phyloP scores from a whole-genome alignment of 2,113 vertebrate species.

The Epinephelus moara region DNA sequence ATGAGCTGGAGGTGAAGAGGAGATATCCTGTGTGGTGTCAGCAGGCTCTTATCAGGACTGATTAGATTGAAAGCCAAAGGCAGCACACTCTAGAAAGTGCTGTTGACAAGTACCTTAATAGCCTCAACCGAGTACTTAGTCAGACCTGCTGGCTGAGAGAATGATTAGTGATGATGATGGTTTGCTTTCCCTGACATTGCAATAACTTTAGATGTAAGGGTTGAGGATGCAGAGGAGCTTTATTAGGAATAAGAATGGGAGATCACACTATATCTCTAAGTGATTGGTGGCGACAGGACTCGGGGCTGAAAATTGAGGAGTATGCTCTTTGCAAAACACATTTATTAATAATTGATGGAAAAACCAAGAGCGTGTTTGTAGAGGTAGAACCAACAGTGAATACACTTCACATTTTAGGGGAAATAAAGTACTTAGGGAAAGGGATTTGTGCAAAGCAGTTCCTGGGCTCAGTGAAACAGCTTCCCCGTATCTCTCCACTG shows the following conservation, averaged over 20 bases:
- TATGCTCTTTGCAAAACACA: constrained; percentile 49
- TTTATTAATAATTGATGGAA: constrained; percentile 66
- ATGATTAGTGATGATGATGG: constrained; percentile 67
- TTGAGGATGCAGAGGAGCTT: constrained; percentile 34
- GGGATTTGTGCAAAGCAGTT: constrained; percentile 16
- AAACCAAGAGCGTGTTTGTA: constrained; percentile 46
- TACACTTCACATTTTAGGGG: constrained; percentile 16
- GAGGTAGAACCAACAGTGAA: constrained; percentile 37
- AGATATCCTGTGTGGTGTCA: constrained; percentile 43
- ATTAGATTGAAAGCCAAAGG: constrained; percentile 74
- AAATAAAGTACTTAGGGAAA: constrained; percentile 38
- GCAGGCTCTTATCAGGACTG: constrained; percentile 60
- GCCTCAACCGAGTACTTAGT: constrained; percentile 65
- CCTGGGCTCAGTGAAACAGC: constrained; percentile 11
- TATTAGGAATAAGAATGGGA: constrained; percentile 54
- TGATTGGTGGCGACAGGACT: constrained; percentile 47
- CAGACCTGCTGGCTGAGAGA: constrained; percentile 59
- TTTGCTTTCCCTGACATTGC: constrained; percentile 50
- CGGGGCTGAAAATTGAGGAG: constrained; percentile 45
- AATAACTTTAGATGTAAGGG: constrained; percentile 52
- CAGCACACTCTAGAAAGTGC: constrained; percentile 64
- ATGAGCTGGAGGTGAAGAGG: constrained; percentile 64
- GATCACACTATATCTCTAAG: constrained; percentile 36
- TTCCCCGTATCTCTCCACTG: not conserved
- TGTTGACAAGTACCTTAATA: constrained; percentile 77